phyloP scores from a whole-genome alignment of 2,888 invertebrate species.

The Amphiduros pacificus region DNA sequence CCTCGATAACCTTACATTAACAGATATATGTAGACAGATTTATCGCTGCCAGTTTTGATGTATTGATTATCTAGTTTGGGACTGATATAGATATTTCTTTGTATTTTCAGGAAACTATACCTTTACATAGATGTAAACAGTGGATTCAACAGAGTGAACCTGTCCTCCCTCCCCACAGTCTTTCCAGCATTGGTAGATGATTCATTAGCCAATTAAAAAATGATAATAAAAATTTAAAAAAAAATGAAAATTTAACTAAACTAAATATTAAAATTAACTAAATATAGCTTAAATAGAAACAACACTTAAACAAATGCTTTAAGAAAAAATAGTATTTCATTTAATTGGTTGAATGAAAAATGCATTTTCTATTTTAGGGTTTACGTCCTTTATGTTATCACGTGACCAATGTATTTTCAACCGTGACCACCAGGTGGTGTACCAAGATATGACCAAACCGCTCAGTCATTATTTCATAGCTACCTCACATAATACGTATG shows the following conservation, averaged over 20 bases:
- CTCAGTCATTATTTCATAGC: slow-evolving; percentile 64
- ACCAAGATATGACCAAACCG: slow-evolving; percentile 64
- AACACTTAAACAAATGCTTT: not conserved
- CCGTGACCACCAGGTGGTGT: slow-evolving; percentile 55
- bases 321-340: no score
- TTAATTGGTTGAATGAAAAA: no score
- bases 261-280: not conserved
- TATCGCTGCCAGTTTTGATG: no score
- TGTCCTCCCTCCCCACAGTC: slow-evolving; percentile 20
- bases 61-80: no score
- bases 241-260: not conserved
- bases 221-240: not conserved
- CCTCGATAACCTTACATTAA: not conserved
- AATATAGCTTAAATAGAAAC: not conserved
- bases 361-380: slow-evolving; percentile 25
- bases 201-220: not conserved
- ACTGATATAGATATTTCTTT: slow-evolving; percentile 3
- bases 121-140: slow-evolving; percentile 4
- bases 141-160: slow-evolving; percentile 25
- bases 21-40: no score
- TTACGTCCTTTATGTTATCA: slow-evolving; percentile 29
- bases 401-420: slow-evolving; percentile 53
- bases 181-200: slow-evolving; percentile 24
- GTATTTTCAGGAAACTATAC: slow-evolving; percentile 16
- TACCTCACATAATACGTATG: slow-evolving; percentile 66